Base-by-base conservation (phyloP, 2,888 invertebrate species). In the Dynastes tityus region DNA sequence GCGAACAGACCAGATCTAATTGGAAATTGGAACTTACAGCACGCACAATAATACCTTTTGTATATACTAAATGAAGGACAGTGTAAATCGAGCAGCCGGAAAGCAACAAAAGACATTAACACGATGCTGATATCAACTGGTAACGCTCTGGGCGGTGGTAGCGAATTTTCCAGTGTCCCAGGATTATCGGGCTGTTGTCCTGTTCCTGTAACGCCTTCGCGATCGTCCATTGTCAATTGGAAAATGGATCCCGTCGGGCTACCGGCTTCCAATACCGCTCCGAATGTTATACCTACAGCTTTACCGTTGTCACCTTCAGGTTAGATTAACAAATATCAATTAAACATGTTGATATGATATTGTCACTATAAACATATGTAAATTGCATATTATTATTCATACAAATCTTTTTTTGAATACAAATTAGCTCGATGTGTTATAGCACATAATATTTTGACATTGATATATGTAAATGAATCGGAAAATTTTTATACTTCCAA, bases 51-150 rank as follows among this genome's bases (percentile, higher is more conserved):
- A 51, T 51, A 49, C 51, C 29, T 51, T 13, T 27, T 63, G 49
- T 45, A 29, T 45, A 75, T 75, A 27, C 53, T 45, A 58, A 9
- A 40, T 74, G 55, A 74, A 74, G 73, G 61, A 74, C 61, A 74
- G 73, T 74, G 73, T 37, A 74, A 61, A 73, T 22, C 73, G 58
- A 61, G 22, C 22, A 58, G 22, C 11, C 16, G 40, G 40, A 40
- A 74, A 4, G 22, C 40, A 61, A 37, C 73, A 58, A 74, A 49
- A 74, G 73, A 74, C 73, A 65, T 73, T 71, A 76, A 29, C 87
- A 87, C 87, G 84, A 92, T 92, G 92, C 91, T 92, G 91, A 92
- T 92, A 90, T 92, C 92, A 87, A 92, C 87, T 86, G 92, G 91
- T 89, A 91, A 90, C 90, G 89, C 91, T 89, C 90, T 91, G 87